Evolutionary conservation across 2,888 invertebrate genomes (phyloP), one percentile per base, ranked within the genome.

Genomic region (Drosophila mimetica): DNA sequence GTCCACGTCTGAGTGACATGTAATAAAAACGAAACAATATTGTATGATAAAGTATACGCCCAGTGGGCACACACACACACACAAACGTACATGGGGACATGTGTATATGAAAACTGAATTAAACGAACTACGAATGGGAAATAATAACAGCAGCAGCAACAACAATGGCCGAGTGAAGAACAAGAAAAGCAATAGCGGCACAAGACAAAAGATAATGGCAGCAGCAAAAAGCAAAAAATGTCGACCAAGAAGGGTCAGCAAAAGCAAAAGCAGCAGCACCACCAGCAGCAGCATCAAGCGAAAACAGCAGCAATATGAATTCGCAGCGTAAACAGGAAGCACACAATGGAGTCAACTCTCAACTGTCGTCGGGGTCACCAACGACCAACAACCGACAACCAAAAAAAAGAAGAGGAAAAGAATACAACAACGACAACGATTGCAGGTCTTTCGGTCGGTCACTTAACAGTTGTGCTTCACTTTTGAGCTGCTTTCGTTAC

Each of bases 1-100:
- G 70, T 71, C 74, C 78, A 75, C 84, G 76, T 84, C 76, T 86
- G 82, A 86, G 86, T 82, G 82, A 82, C 82, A 86, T 82, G 84
- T 82, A 86, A 82, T 82, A 82, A 82, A 82, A 82, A 82, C 86
- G 84, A 82, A 84, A 84, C 87, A 86, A 83, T 83, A 86, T 81
- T 86, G 83, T 76, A 86, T 86, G 86, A 84, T 84, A 87, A 87
- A 87, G 84, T 87, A 87, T 85, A 85, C 84, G 87, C 84, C 84
- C 87, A 79, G 77, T 85, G 86, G 84, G 83, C 84, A 76, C 77
- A 71, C 73, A 75, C 73, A 75, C 74, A 74, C 59, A 25, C 41
- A n/a, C n/a, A 25, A 4, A 28, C 8, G 34, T n/a, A 25, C 25
- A 25, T 25, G 25, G 30, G 65, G 46, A 52, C 44, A 55, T 72